Evolutionary conservation across 1,140 invertebrate species (phyloP).

Genomic region (Argopecten irradians): DNA sequence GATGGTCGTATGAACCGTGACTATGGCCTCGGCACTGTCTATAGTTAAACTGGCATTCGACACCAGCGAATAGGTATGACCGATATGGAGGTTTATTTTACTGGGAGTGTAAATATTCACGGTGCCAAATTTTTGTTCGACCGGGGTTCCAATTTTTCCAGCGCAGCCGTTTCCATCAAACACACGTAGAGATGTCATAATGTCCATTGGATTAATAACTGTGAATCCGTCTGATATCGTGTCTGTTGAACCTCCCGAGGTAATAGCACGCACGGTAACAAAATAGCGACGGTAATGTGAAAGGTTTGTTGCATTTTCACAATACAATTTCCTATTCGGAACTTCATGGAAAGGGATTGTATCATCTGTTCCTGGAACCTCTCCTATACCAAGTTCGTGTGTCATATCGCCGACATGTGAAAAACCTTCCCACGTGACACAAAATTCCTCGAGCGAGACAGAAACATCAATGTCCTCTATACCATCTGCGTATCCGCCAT

Average conservation of each 20-base stretch:
- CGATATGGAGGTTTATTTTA: not conserved
- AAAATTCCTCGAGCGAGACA: slow-evolving; percentile 27
- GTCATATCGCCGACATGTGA: slow-evolving; percentile 46
- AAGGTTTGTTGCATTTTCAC: slow-evolving; percentile 22
- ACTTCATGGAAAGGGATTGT: slow-evolving; percentile 20
- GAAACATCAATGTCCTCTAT: slow-evolving; percentile 40
- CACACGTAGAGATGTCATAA: not conserved
- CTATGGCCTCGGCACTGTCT: not conserved
- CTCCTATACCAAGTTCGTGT: slow-evolving; percentile 54
- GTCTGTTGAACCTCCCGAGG: not conserved
- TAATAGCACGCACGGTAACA: slow-evolving; percentile 4
- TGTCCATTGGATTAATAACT: slow-evolving; percentile 20
- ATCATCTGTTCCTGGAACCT: slow-evolving; percentile 31
- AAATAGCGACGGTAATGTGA: slow-evolving; percentile 16
- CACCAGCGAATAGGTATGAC: not conserved
- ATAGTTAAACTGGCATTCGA: not conserved
- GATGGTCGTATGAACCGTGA: not conserved
- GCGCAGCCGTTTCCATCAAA: slow-evolving; percentile 27
- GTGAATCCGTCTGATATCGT: slow-evolving; percentile 42
- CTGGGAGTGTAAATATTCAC: not conserved
- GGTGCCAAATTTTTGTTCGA: not conserved
- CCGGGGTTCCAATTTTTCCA: not conserved
- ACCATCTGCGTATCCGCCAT: not conserved
- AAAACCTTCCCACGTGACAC: slow-evolving; percentile 55
- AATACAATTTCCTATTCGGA: not conserved